A percentile compares a stretch with the other conserved stretches of the same genome.
Evolutionary conservation across 2,797 vertebrate species (phyloP).

Genomic region (Holocentrus rufus): DNA sequence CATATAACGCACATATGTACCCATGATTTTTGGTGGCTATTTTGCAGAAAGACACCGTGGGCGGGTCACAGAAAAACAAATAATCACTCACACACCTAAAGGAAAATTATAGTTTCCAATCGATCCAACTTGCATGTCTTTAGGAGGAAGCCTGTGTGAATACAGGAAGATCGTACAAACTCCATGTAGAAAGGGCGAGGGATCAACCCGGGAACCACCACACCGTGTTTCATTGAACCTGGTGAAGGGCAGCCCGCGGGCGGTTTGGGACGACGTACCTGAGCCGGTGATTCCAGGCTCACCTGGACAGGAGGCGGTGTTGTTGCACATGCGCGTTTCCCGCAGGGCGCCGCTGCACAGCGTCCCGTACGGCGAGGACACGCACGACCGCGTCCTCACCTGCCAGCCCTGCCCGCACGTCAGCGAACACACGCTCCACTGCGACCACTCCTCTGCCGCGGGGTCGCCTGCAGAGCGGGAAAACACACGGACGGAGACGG

Average conservation of each 20-base stretch:
- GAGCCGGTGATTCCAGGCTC: conserved; percentile 80
- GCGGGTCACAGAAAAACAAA: too few species aligned
- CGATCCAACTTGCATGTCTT: too few species aligned
- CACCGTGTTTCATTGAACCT: too few species aligned
- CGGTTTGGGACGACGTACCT: conserved; percentile 69
- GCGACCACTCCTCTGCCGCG: conserved; percentile 97
- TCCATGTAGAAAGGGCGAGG: not conserved
- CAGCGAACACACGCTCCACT: conserved; percentile 98
- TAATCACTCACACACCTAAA: too few species aligned
- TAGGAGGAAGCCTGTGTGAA: too few species aligned
- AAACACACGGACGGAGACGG: conserved; percentile 1
- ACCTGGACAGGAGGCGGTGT: conserved; percentile 94
- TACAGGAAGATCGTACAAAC: not conserved
- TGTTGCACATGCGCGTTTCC: conserved; percentile 96
- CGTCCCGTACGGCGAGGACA: conserved; percentile 96
- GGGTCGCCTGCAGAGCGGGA: conserved; percentile 87
- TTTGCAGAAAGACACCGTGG: too few species aligned
- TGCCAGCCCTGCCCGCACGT: conserved; percentile 97
- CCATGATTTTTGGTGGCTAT: too few species aligned
- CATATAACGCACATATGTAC: too few species aligned
- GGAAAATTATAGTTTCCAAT: too few species aligned
- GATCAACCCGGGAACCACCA: too few species aligned
- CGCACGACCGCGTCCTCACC: conserved; percentile 95
- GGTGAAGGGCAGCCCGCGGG: not conserved
- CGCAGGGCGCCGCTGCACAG: conserved; percentile 96